phyloP scores from a whole-genome alignment of 2,113 vertebrate genomes.

The Pygoscelis antarcticus region DNA sequence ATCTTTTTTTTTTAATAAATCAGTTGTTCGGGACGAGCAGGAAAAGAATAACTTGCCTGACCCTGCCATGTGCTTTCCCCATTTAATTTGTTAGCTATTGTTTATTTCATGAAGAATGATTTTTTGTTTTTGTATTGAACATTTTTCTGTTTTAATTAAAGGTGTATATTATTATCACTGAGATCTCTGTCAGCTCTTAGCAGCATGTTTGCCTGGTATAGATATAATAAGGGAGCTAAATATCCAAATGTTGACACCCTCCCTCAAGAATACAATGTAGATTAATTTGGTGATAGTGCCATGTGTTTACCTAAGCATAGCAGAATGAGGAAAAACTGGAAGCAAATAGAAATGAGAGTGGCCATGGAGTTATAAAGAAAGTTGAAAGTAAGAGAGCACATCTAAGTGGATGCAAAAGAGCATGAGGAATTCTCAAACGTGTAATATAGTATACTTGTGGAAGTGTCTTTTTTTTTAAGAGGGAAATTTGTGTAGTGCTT shows the following conservation, averaged over 20 bases:
- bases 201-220: not conserved
- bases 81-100: not conserved
- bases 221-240: not conserved
- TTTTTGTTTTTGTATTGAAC: not conserved
- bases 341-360: not conserved
- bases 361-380: not conserved
- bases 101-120: not conserved
- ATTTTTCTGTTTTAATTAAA: slow-evolving; percentile 10
- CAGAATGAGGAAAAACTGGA: not conserved
- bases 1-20: not conserved
- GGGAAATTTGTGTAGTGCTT: not conserved
- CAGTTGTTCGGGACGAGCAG: not conserved
- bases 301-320: not conserved
- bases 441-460: not conserved
- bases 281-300: not conserved
- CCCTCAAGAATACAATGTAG: not conserved
- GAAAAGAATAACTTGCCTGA: not conserved
- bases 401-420: not conserved
- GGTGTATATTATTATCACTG: not conserved
- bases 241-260: not conserved
- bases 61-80: not conserved
- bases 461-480: not conserved
- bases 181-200: not conserved
- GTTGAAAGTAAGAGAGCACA: not conserved
- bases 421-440: not conserved